Evolutionary conservation across 2,797 vertebrate genomes (phyloP), one percentile per base, ranked within the genome.

Genomic region (Typhlichthys eigenmanni): DNA sequence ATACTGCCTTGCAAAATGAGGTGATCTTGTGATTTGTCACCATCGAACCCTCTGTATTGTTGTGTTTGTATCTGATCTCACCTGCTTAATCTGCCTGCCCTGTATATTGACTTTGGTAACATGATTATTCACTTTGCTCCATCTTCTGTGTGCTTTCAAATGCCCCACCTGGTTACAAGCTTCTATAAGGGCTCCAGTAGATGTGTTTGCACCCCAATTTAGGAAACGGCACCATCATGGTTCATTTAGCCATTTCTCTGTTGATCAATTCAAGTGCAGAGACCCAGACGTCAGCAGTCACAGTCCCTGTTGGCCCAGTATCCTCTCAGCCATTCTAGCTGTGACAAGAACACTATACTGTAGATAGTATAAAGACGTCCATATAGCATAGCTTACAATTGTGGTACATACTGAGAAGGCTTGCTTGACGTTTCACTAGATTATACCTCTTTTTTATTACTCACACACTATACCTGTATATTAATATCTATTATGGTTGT

Each of bases 161-260:
- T 72, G 69, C 60, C 60, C 48, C 16, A 77, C 72, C 57, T 64
- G 70, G 75, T 79, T 55, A 75, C 60, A 69, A 60, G 66, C 67
- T 64, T 60, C 69, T 60, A 60, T 43, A 16, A 48, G 48, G 32
- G 13, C 71, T 72, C 59, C 57, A 53, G 29, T 51, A 65, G 60
- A 54, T 83, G 55, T 79, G 73, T 76, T 79, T 73, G 60, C 49
- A 50, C 13, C 56, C 57, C 11, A 63, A 50, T 81, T 81, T 75
- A 38, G 55, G 66, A 75, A 85, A 71, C 54, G 1, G 61, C 70
- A 71, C 60, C 58, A 63, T 79, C 76, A 70, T 70, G 75, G 75
- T 77, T 72, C 74, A 87, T 84, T 85, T 83, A 78, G 72, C 73
- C 59, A 66, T n/a, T 72, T 86, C 76, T 63, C 61, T 71, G 76